Evolutionary conservation across 2,113 vertebrate genomes (phyloP).

Genomic region (Tylochromis polylepis): DNA sequence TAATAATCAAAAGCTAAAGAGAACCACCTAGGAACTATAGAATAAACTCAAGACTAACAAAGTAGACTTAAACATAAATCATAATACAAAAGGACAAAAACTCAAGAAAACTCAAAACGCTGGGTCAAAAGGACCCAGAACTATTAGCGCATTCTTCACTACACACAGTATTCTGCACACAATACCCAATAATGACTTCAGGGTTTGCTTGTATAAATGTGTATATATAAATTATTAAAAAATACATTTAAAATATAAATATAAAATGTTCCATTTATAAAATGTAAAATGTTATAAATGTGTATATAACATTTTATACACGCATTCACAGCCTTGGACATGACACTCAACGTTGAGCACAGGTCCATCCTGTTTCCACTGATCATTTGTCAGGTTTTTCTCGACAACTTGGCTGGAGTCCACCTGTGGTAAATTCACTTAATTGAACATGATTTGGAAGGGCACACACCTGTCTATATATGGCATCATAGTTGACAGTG

Average conservation of each 20-base stretch:
- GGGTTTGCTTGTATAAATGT: neutral
- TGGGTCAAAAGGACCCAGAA: no score
- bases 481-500: neutral
- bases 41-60: no score
- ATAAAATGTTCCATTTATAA: neutral
- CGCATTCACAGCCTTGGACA: neutral
- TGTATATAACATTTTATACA: neutral
- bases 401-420: neutral
- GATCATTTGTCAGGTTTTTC: neutral
- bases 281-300: neutral
- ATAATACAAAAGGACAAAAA: no score
- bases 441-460: neutral
- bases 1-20: no score
- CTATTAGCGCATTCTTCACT: neutral
- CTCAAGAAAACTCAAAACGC: no score
- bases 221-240: fast-evolving
- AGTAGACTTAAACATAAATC: no score
- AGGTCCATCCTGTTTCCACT: neutral
- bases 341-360: neutral
- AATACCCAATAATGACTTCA: neutral
- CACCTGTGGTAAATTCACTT: neutral
- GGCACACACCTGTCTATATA: neutral
- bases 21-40: no score
- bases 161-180: neutral
- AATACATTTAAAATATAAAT: neutral